phyloP scores from a whole-genome alignment of 1,140 invertebrate species.

The Maconellicoccus hirsutus region DNA sequence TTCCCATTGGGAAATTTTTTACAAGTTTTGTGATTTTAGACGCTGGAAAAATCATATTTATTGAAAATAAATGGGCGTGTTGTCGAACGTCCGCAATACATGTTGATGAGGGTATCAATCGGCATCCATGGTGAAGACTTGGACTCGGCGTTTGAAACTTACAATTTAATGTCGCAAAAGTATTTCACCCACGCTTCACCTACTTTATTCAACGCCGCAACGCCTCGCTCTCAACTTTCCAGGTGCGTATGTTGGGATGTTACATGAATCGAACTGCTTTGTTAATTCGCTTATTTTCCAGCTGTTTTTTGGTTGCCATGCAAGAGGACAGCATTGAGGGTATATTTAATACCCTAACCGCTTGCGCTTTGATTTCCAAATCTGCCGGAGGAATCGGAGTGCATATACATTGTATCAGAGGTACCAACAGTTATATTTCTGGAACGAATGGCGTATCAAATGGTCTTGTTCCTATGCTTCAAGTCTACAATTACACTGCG shows the following conservation, averaged over 20 bases:
- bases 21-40: constrained; percentile 39
- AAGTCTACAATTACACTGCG: constrained; percentile 93
- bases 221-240: constrained; percentile 80
- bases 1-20: background rate
- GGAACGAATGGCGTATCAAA: constrained; percentile 93
- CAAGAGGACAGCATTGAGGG: constrained; percentile 94
- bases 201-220: constrained; percentile 92
- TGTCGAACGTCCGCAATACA: constrained; percentile 92
- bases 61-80: constrained; percentile 89
- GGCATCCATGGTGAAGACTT: constrained; percentile 94
- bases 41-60: constrained; percentile 89
- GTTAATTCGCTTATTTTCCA: constrained; percentile 34
- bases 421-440: constrained; percentile 80
- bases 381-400: constrained; percentile 94
- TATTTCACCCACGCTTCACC: constrained; percentile 98
- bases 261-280: too few relatives aligned
- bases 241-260: constrained; percentile 46
- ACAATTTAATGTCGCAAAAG: constrained; percentile 87
- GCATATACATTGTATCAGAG: constrained; percentile 91
- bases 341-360: constrained; percentile 90
- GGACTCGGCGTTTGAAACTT: constrained; percentile 88
- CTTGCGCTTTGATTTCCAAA: constrained; percentile 94
- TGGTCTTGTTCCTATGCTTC: constrained; percentile 93
- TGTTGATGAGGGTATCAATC: constrained; percentile 95
- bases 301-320: constrained; percentile 94